Conservation (phyloP, 2,888 invertebrate genomes). For the Steromphala cineraria region DNA sequence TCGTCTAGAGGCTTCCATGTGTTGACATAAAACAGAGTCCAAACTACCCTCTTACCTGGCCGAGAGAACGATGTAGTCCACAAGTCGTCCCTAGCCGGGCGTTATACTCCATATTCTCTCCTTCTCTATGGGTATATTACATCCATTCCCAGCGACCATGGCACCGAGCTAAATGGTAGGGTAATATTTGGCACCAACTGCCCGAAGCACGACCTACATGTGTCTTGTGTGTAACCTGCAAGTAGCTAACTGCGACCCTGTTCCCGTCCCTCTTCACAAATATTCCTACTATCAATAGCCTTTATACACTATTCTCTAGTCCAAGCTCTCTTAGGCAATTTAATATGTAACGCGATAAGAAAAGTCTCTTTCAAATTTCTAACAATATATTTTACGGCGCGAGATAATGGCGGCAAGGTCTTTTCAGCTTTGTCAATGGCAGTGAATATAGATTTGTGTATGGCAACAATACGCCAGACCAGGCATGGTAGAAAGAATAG, state of each 20-base stretch:
- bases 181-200: too few relatives aligned
- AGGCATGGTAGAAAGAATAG: constrained; percentile 19
- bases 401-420: constrained; percentile 66
- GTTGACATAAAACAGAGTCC: too few relatives aligned
- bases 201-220: too few relatives aligned
- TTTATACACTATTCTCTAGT: constrained; percentile 42
- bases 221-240: too few relatives aligned
- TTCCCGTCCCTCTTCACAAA: constrained; percentile 11
- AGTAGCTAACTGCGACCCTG: not conserved
- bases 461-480: not conserved
- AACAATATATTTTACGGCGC: constrained; percentile 69
- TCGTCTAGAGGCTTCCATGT: too few relatives aligned
- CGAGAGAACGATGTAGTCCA: too few relatives aligned
- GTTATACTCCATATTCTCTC: too few relatives aligned
- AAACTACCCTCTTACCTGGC: too few relatives aligned
- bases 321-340: constrained; percentile 52
- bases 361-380: constrained; percentile 67
- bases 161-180: too few relatives aligned
- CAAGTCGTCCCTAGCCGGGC: too few relatives aligned
- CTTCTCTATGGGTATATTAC: too few relatives aligned
- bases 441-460: constrained; percentile 59
- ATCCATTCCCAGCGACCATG: too few relatives aligned
- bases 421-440: constrained; percentile 59
- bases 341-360: constrained; percentile 69
- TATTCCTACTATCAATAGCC: constrained; percentile 36